Evolutionary conservation across 2,113 vertebrate genomes (phyloP).

Genomic region (Galbula dea): DNA sequence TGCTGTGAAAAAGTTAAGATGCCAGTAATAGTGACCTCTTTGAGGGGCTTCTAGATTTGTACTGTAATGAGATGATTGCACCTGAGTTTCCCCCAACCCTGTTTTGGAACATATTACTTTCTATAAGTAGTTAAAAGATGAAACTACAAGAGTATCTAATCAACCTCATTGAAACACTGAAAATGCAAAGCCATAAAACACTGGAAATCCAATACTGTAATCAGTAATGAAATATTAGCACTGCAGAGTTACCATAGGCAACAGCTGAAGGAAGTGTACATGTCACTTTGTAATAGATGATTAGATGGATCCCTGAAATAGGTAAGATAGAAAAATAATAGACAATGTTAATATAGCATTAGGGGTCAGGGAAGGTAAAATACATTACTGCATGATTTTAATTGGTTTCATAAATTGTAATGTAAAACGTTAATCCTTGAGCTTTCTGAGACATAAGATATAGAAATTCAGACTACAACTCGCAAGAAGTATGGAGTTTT

Average conservation of each 20-base stretch:
- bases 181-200: background rate
- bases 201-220: background rate
- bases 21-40: fast-evolving
- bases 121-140: background rate
- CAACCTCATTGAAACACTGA: background rate
- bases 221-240: background rate
- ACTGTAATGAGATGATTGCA: background rate
- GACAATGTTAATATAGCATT: background rate
- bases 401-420: background rate
- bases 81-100: background rate
- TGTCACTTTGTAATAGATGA: background rate
- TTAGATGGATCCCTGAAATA: background rate
- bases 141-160: background rate
- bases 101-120: background rate
- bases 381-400: background rate
- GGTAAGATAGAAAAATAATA: background rate
- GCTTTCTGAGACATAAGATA: background rate
- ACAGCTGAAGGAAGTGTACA: background rate
- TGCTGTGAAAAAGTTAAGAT: background rate
- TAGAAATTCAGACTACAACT: background rate
- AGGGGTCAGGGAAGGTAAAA: background rate
- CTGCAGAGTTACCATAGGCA: background rate
- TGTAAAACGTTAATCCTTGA: background rate
- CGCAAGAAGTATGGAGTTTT: background rate
- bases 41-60: background rate